Evolutionary conservation across 2,888 invertebrate species (phyloP).

Genomic region (Microctonus aethiopoides): DNA sequence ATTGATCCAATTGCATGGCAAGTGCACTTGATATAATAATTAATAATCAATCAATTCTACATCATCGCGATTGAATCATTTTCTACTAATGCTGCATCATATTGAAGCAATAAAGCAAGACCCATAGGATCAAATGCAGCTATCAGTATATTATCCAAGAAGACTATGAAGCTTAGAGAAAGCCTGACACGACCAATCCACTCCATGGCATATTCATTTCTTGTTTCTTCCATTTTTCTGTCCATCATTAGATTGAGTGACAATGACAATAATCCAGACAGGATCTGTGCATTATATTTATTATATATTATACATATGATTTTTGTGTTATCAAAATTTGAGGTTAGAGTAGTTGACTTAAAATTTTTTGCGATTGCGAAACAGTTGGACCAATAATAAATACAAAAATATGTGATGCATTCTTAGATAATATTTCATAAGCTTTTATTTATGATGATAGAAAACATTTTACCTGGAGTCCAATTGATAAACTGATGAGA

Average conservation of each 20-base stretch:
- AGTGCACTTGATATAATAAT: not conserved
- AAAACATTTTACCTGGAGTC: slow-evolving; percentile 77
- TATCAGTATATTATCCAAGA: slow-evolving; percentile 80
- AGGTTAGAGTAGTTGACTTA: too few relatives aligned
- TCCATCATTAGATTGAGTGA: slow-evolving; percentile 81
- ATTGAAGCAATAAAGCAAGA: slow-evolving; percentile 69
- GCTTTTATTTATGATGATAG: not conserved
- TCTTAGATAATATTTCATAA: too few relatives aligned
- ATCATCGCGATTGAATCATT: slow-evolving; percentile 10
- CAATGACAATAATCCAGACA: slow-evolving; percentile 79
- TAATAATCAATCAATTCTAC: not conserved
- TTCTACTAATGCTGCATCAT: slow-evolving; percentile 29
- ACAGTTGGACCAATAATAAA: slow-evolving; percentile 41
- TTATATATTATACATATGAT: too few relatives aligned
- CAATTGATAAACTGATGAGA: slow-evolving; percentile 84
- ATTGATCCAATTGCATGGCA: slow-evolving; percentile 47
- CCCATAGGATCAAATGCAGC: slow-evolving; percentile 81
- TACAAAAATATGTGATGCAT: slow-evolving; percentile 29
- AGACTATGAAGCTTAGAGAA: slow-evolving; percentile 77
- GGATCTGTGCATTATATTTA: slow-evolving; percentile 70
- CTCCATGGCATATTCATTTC: slow-evolving; percentile 77
- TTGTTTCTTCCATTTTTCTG: slow-evolving; percentile 79
- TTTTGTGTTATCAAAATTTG: too few relatives aligned
- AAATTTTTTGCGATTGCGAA: not conserved
- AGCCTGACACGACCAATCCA: slow-evolving; percentile 79